Evolutionary conservation across 2,888 invertebrate genomes (phyloP).

Genomic region (Epistrophe eligans): DNA sequence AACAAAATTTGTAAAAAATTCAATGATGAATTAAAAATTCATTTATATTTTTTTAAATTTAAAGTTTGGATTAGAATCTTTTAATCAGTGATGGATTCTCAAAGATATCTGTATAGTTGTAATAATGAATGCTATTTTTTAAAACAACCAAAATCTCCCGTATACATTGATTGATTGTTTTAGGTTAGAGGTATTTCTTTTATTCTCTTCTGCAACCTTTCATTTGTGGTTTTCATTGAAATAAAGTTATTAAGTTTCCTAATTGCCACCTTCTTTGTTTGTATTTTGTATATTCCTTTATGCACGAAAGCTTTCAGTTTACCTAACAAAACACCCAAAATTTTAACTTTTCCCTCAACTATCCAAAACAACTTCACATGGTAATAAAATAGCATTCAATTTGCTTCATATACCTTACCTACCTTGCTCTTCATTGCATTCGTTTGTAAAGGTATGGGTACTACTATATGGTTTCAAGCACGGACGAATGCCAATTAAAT

Average conservation of each 20-base stretch:
- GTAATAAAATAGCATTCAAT: slow-evolving; percentile 36
- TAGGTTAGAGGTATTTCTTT: not conserved
- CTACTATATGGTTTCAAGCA: slow-evolving; percentile 20
- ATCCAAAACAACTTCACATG: slow-evolving; percentile 1
- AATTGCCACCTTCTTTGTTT: slow-evolving; percentile 48
- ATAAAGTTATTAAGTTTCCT: slow-evolving; percentile 47
- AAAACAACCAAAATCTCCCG: not conserved
- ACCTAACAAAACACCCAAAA: slow-evolving; percentile 48
- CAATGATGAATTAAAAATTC: no score
- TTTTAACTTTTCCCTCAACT: slow-evolving; percentile 39
- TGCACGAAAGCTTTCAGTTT: slow-evolving; percentile 46
- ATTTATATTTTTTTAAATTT: no score
- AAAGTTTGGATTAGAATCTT: no score
- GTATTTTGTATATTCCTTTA: slow-evolving; percentile 23
- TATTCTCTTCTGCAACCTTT: slow-evolving; percentile 21
- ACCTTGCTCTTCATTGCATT: slow-evolving; percentile 3
- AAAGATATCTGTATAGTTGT: no score
- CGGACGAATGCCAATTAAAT: slow-evolving; percentile 35
- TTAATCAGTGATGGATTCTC: no score
- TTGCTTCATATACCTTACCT: not conserved
- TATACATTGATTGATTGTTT: slow-evolving; percentile 1
- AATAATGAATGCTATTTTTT: no score
- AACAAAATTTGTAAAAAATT: no score
- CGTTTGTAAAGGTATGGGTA: slow-evolving; percentile 12
- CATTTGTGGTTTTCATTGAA: slow-evolving; percentile 37